These are phyloP conservation scores for Nyctereutes procyonoides DNA, from an alignment of 2,113 vertebrate genomes.

Conservation along the genomic window DNA sequence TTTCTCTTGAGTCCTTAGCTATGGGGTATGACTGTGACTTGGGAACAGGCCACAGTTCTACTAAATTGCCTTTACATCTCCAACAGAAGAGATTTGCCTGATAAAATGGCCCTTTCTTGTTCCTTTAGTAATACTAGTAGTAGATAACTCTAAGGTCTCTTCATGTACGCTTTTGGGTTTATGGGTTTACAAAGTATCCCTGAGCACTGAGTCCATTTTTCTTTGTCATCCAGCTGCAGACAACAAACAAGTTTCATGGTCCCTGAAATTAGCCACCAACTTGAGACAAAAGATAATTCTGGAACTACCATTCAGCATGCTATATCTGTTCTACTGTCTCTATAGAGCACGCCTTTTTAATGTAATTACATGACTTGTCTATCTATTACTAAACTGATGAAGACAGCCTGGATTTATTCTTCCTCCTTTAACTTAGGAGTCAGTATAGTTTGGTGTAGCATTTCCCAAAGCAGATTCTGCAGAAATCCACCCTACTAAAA, in stretches of 20 bases:
- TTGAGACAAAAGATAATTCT: constrained; percentile 78
- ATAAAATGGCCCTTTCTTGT: background rate
- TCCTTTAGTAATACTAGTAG: constrained; percentile 12
- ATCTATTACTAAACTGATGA: constrained; percentile 63
- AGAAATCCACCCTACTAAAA: background rate
- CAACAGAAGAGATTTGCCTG: background rate
- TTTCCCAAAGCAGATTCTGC: constrained; percentile 20
- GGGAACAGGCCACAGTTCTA: background rate
- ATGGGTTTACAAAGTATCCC: constrained; percentile 60
- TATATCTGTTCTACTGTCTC: constrained; percentile 71
- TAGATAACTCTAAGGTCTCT: constrained; percentile 36
- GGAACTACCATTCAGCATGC: constrained; percentile 62
- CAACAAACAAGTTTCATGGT: constrained; percentile 66
- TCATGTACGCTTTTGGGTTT: constrained; percentile 52
- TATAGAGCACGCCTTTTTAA: constrained; percentile 68
- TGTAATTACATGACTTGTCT: constrained; percentile 78
- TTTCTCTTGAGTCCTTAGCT: background rate
- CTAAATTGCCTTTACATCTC: background rate
- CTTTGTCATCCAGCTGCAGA: constrained; percentile 61
- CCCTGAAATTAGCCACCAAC: constrained; percentile 77
- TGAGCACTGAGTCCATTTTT: constrained; percentile 56
- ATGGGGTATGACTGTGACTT: background rate
- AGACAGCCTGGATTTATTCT: constrained; percentile 61
- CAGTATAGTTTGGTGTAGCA: background rate
- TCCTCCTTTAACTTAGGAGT: constrained; percentile 54